Evolutionary conservation across 2,797 vertebrate species (phyloP).

Genomic region (Emys orbicularis): DNA sequence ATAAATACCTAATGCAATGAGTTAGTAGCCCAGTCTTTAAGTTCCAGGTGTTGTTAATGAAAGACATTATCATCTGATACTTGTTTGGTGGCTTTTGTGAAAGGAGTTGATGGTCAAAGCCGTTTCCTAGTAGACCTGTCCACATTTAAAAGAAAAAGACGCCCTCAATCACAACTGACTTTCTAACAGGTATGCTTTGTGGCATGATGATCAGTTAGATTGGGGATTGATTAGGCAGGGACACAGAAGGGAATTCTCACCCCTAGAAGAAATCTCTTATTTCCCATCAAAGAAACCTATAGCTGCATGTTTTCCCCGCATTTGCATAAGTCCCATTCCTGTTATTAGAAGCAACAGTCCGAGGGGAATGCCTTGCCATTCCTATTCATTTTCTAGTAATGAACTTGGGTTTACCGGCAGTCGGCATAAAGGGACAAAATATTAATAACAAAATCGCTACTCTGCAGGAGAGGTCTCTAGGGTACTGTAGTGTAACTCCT

Average conservation of each 20-base stretch:
- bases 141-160: background rate
- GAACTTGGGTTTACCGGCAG: slow-evolving; percentile 73
- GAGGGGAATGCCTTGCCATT: slow-evolving; percentile 50
- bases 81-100: background rate
- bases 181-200: slow-evolving; percentile 11
- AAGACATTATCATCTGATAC: background rate
- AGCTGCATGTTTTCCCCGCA: slow-evolving; percentile 39
- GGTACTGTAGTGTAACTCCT: slow-evolving; percentile 48
- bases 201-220: background rate
- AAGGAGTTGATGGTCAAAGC: background rate
- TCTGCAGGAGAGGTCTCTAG: slow-evolving; percentile 31
- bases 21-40: background rate
- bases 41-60: background rate
- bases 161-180: slow-evolving; percentile 16
- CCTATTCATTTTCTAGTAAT: slow-evolving; percentile 58
- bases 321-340: slow-evolving; percentile 63
- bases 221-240: slow-evolving; percentile 41
- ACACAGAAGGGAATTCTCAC: background rate
- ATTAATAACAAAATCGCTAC: slow-evolving; percentile 75
- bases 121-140: background rate
- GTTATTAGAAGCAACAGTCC: slow-evolving; percentile 70
- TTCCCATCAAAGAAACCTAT: slow-evolving; percentile 52
- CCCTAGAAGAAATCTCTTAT: slow-evolving; percentile 44
- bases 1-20: background rate
- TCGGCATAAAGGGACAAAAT: slow-evolving; percentile 41